Evolutionary conservation across 2,797 vertebrate species (phyloP).

Genomic region (Sebastes variabilis): DNA sequence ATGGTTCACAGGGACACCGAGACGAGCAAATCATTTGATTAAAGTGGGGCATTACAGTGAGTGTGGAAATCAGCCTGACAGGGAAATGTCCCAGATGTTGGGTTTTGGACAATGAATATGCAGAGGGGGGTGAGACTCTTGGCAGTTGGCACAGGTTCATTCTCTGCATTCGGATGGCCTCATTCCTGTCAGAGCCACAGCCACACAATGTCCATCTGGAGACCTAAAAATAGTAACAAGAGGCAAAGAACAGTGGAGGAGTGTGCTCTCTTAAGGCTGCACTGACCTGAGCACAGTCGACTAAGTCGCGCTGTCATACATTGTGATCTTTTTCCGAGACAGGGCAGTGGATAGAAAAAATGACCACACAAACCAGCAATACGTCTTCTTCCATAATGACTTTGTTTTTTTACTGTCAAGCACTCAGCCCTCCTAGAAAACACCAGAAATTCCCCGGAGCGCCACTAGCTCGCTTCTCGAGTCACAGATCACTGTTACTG

Average conservation of each 20-base stretch:
- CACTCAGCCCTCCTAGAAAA: conserved; percentile 9
- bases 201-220: conserved; percentile 57
- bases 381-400: conserved; percentile 4
- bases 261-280: conserved; percentile 49
- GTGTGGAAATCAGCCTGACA: conserved; percentile 63
- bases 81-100: conserved; percentile 70
- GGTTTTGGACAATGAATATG: conserved; percentile 68
- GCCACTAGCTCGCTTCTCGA: conserved; percentile 12
- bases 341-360: neutral
- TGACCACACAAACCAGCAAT: conserved; percentile 1
- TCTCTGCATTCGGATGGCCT: conserved; percentile 64
- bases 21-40: conserved; percentile 67
- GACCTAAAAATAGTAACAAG: conserved; percentile 69
- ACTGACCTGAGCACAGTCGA: conserved; percentile 41
- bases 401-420: conserved; percentile 3
- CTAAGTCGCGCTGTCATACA: conserved; percentile 14
- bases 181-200: conserved; percentile 64
- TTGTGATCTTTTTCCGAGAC: neutral
- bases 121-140: conserved; percentile 36
- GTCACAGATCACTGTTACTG: conserved; percentile 1
- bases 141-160: conserved; percentile 56
- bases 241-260: conserved; percentile 45
- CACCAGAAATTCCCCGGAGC: conserved; percentile 9
- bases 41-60: conserved; percentile 49
- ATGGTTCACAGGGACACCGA: conserved; percentile 38